phyloP scores from a whole-genome alignment of 2,888 invertebrate genomes.

The Drosophila demipolita region DNA sequence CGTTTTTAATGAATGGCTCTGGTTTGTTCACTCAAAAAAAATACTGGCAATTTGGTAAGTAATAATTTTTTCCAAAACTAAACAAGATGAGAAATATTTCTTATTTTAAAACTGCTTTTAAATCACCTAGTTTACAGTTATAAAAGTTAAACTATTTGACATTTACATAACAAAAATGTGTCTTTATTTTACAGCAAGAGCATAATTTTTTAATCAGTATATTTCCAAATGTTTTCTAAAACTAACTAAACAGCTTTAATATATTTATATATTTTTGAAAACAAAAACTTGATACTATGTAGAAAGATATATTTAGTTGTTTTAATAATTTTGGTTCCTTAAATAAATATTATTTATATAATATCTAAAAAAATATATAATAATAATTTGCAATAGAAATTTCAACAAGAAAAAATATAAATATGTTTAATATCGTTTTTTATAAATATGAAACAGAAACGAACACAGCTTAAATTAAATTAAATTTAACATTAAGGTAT shows the following conservation, averaged over 20 bases:
- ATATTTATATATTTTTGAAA: neutral
- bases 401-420: neutral
- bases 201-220: neutral
- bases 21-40: neutral
- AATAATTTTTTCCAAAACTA: neutral
- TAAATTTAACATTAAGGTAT: neutral
- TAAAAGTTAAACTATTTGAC: neutral
- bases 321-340: neutral
- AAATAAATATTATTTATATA: neutral
- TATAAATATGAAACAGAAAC: neutral
- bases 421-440: accelerated
- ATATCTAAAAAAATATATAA: accelerated
- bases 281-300: accelerated
- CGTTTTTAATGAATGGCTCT: conserved; percentile 61
- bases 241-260: neutral
- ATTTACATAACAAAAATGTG: neutral
- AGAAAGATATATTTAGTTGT: neutral
- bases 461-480: neutral
- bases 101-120: neutral
- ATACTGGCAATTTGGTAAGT: neutral
- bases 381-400: neutral
- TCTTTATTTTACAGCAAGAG: too few relatives aligned
- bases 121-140: neutral
- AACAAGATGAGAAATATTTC: neutral
- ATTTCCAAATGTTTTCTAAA: neutral